These are phyloP conservation scores for Dryadula phaetusa DNA, from an alignment of 2,888 invertebrate species.

Conservation along the genomic window DNA sequence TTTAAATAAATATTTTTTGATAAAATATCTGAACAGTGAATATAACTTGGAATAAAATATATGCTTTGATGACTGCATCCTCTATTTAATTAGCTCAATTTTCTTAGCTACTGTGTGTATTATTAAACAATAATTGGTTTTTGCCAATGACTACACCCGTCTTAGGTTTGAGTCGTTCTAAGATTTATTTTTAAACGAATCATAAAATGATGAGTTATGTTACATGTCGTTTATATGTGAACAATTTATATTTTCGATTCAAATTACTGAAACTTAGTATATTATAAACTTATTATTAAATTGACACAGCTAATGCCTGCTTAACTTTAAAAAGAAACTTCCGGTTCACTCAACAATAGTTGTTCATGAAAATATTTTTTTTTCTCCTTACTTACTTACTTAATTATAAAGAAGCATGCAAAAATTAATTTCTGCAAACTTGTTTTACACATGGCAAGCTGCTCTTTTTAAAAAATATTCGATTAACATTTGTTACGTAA, in stretches of 20 bases:
- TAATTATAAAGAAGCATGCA: background rate
- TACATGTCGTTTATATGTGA: no score
- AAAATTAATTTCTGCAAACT: background rate
- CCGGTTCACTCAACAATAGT: background rate
- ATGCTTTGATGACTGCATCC: conserved; percentile 18
- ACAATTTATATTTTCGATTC: no score
- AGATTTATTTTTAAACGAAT: no score
- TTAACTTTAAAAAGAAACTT: background rate
- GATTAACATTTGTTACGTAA: background rate
- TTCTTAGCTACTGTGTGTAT: conserved; percentile 26
- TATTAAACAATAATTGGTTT: no score
- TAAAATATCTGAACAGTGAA: conserved; percentile 21
- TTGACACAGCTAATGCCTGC: background rate
- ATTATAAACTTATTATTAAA: background rate
- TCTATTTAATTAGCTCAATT: conserved; percentile 19
- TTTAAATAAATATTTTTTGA: conserved; percentile 7
- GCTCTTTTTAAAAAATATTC: background rate
- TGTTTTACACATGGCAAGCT: background rate
- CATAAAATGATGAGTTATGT: no score
- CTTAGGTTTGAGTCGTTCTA: background rate
- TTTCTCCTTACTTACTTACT: background rate
- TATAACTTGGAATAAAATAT: background rate
- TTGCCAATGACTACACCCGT: background rate
- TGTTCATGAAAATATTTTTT: background rate
- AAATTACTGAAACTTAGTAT: no score